Evolutionary conservation across 1,140 invertebrate genomes (phyloP), one percentile per base, ranked within the genome.

Genomic region (Zaprionus capensis): DNA sequence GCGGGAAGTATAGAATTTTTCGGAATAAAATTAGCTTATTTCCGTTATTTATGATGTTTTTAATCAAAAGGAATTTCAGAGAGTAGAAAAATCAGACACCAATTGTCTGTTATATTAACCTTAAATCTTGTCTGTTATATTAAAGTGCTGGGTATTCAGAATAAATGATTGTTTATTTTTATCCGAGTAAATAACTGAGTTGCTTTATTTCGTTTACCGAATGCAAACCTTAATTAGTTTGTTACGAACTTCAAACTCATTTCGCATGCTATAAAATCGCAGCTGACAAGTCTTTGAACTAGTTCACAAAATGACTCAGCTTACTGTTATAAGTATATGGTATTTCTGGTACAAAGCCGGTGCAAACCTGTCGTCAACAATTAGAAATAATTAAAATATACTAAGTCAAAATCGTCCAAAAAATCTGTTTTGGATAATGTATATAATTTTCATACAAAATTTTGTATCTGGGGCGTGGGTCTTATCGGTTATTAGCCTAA

Each of bases 371-470:
- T 17, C n/a, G n/a, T 9, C n/a, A 46, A 17, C n/a, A 46, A 46
- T 46, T 46, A 46, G 41, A 46, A 46, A 17, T 46, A 46, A 46
- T 46, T 9, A 46, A 46, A 17, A 17, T 44, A n/a, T 46, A 46
- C 41, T 6, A 14, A 24, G 46, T 51, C 4, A 51, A 51, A 24
- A 7, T 12, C 4, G 11, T 22, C 12, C 20, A 20, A 51, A 24
- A 22, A 7, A 24, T 14, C 11, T 5, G 46, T 51, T 24, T 1
- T 46, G 6, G 7, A 46, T 46, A 46, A 51, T 24, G 22, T 22
- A 24, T 24, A 11, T 51, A 14, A 24, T 22, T 51, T 49, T 49
- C 11, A 5, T 12, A 49, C 46, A 49, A 49, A 12, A 22, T 22
- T 51, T 22, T 20, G 46, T 49, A 49, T 49, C 46, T 20, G 22